Evolutionary conservation across 2,888 invertebrate genomes (phyloP).

Genomic region (Mechanitis mazaeus): DNA sequence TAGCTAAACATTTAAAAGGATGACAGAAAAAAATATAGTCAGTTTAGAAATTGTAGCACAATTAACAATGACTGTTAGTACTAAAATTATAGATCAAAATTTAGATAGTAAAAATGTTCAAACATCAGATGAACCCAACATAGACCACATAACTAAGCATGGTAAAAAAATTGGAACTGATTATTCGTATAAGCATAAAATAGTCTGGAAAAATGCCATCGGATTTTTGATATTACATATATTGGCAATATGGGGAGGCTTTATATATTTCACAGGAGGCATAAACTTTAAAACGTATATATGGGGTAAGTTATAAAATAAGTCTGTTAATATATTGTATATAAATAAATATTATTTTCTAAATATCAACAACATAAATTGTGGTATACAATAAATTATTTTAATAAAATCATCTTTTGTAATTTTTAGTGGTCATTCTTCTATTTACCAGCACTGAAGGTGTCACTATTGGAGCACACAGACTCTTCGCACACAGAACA

Average conservation of each 20-base stretch:
- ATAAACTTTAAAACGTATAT: conserved; percentile 39
- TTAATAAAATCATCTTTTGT: background rate
- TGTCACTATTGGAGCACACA: conserved; percentile 88
- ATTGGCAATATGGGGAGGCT: conserved; percentile 63
- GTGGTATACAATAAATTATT: background rate
- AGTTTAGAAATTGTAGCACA: too few species aligned
- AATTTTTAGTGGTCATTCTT: conserved; percentile 9
- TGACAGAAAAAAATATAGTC: background rate
- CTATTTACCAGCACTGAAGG: conserved; percentile 65
- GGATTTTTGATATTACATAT: conserved; percentile 77
- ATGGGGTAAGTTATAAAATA: conserved; percentile 45
- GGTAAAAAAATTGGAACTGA: conserved; percentile 42
- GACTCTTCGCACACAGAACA: conserved; percentile 85
- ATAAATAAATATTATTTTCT: background rate
- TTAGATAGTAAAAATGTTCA: background rate
- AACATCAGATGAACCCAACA: conserved; percentile 7
- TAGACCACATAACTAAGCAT: conserved; percentile 12
- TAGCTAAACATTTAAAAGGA: conserved; percentile 18
- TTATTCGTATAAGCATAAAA: conserved; percentile 59
- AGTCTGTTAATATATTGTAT: conserved; percentile 56
- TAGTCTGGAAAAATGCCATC: conserved; percentile 80
- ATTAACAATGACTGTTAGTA: background rate
- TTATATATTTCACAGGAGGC: conserved; percentile 40
- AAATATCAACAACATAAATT: background rate
- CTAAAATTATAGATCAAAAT: background rate